Conservation (phyloP, 2,113 vertebrate species). For the Megaceryle maxima region DNA sequence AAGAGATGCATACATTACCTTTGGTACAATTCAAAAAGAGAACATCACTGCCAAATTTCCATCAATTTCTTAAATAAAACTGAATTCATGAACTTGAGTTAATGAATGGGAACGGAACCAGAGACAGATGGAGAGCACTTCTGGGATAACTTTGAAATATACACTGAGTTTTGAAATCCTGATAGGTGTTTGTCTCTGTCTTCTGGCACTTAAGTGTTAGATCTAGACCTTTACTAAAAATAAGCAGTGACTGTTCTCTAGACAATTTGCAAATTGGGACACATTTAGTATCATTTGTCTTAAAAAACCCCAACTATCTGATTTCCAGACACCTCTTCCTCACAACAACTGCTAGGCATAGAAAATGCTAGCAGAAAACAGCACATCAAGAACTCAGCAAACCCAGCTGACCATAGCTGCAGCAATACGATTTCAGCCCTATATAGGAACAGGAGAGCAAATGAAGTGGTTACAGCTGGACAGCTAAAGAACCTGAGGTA, state of each 20-base stretch:
- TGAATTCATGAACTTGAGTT: background rate
- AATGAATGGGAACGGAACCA: background rate
- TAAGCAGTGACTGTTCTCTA: background rate
- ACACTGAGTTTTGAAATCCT: background rate
- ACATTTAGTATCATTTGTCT: background rate
- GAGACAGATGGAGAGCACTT: background rate
- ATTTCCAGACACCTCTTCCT: background rate
- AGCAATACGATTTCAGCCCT: background rate
- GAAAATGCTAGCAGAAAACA: background rate
- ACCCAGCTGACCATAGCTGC: background rate
- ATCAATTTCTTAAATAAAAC: background rate
- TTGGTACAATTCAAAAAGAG: background rate
- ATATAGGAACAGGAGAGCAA: background rate
- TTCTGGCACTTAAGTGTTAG: background rate
- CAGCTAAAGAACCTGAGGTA: background rate
- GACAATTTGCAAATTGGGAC: background rate
- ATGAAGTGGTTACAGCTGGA: background rate
- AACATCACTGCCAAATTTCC: background rate
- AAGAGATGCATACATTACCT: background rate
- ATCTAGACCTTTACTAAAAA: background rate
- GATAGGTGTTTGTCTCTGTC: background rate
- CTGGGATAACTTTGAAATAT: background rate
- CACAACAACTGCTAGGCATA: background rate
- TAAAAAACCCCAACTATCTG: background rate
- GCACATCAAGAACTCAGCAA: background rate